phyloP scores from a whole-genome alignment of 1,140 invertebrate genomes.

The Odontomachus brunneus region DNA sequence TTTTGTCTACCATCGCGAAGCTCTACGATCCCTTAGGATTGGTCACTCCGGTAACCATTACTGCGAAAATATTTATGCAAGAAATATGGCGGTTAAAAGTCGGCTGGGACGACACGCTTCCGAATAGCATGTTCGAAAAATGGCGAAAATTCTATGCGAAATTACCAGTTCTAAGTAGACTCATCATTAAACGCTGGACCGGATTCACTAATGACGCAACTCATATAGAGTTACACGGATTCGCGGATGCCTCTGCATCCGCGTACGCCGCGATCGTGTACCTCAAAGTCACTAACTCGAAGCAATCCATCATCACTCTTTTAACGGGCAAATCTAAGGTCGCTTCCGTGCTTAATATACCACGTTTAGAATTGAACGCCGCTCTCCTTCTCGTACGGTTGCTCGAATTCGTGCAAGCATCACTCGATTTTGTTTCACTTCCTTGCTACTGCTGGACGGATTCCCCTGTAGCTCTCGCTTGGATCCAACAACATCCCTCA shows the following conservation, averaged over 20 bases:
- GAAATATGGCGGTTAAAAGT: slow-evolving; percentile 56
- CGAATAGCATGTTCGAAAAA: not conserved
- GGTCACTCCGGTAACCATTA: slow-evolving; percentile 35
- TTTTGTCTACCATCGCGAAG: not conserved
- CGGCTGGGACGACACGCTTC: not conserved
- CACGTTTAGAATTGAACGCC: slow-evolving; percentile 15
- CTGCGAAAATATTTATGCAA: slow-evolving; percentile 66
- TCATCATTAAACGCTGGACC: too few relatives aligned
- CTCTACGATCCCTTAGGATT: slow-evolving; percentile 37
- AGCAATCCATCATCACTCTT: too few relatives aligned
- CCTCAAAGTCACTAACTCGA: too few relatives aligned
- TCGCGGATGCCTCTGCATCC: not conserved
- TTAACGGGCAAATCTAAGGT: too few relatives aligned
- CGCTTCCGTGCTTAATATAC: not conserved
- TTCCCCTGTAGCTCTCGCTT: too few relatives aligned
- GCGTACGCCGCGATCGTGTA: too few relatives aligned
- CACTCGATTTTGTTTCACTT: not conserved
- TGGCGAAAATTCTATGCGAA: not conserved
- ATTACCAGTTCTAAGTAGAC: too few relatives aligned
- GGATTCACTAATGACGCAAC: not conserved
- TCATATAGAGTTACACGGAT: not conserved
- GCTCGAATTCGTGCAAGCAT: not conserved
- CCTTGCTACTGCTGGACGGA: too few relatives aligned
- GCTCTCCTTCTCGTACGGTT: not conserved
- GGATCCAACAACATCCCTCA: too few relatives aligned